These are phyloP conservation scores for Prosapia bicincta DNA, from an alignment of 2,888 invertebrate genomes.

Conservation along the genomic window DNA sequence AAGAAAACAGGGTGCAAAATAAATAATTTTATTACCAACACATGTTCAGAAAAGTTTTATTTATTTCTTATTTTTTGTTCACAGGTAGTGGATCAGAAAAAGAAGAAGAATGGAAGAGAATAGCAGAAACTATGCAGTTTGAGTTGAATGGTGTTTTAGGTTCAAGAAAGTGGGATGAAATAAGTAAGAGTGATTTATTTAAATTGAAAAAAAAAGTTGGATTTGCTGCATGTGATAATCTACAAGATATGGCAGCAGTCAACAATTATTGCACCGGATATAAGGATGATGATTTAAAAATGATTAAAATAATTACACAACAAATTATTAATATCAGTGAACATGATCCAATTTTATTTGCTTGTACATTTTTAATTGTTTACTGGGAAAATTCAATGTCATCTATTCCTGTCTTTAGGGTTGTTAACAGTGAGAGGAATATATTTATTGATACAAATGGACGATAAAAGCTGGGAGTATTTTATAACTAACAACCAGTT, in stretches of 20 bases:
- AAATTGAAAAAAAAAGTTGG: constrained; percentile 15
- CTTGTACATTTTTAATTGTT: constrained; percentile 15
- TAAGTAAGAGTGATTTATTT: constrained; percentile 15
- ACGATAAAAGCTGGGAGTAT: background rate
- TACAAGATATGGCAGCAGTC: constrained; percentile 7
- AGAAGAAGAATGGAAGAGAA: background rate
- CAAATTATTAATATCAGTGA: constrained; percentile 13
- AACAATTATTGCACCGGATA: constrained; percentile 16
- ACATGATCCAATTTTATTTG: constrained; percentile 8
- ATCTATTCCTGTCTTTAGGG: constrained; percentile 13
- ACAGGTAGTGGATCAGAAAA: background rate
- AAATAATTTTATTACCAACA: too few species aligned
- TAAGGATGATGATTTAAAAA: background rate
- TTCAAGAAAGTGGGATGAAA: constrained; percentile 14
- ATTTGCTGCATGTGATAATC: constrained; percentile 14
- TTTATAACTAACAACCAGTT: constrained; percentile 12
- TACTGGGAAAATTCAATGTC: background rate
- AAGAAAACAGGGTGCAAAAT: too few species aligned
- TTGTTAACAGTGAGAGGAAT: background rate
- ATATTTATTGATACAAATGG: constrained; percentile 12
- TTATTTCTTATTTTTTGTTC: too few species aligned
- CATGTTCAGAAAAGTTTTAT: too few species aligned
- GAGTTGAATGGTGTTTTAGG: constrained; percentile 8
- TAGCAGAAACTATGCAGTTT: background rate
- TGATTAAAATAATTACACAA: constrained; percentile 9